Percentiles rank a stretch among this genome's conserved stretches.
phyloP scores from a whole-genome alignment of 2,113 vertebrate species.

The Motacilla tschutschensis region DNA sequence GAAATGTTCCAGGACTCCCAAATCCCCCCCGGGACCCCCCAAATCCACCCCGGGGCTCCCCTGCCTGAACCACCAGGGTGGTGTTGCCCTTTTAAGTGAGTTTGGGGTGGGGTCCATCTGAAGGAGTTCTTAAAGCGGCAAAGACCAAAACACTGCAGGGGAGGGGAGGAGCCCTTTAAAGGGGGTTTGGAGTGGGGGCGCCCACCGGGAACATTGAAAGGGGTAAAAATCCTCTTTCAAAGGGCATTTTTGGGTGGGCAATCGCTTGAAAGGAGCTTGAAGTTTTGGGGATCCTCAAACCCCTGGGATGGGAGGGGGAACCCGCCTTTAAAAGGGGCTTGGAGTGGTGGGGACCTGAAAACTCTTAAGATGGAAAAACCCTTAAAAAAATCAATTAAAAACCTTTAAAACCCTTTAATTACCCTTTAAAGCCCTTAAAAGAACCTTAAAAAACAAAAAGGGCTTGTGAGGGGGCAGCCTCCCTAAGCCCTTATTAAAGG shows the following conservation, averaged over 20 bases:
- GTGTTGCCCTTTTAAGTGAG: too few relatives aligned
- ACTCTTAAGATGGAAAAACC: rapidly evolving
- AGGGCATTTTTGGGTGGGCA: background rate
- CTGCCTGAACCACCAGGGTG: too few relatives aligned
- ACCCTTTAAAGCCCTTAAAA: background rate
- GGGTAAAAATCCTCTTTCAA: background rate
- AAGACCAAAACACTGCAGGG: too few relatives aligned
- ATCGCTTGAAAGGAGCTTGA: background rate
- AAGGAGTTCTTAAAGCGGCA: too few relatives aligned
- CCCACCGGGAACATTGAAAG: background rate
- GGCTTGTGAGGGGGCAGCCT: background rate
- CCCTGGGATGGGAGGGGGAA: background rate
- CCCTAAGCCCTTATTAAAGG: background rate
- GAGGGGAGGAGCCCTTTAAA: too few relatives aligned
- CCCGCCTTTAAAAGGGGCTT: background rate
- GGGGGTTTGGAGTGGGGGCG: too few relatives aligned
- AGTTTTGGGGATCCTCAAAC: background rate
- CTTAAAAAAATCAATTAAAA: background rate
- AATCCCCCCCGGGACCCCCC: too few relatives aligned
- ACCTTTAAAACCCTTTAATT: rapidly evolving
- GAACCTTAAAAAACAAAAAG: rapidly evolving
- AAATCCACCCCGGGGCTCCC: too few relatives aligned
- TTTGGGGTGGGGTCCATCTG: too few relatives aligned
- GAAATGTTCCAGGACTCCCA: too few relatives aligned
- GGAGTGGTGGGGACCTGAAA: background rate